These are phyloP conservation scores for Falco rusticolus DNA, from an alignment of 2,797 vertebrate genomes.

Conservation along the genomic window DNA sequence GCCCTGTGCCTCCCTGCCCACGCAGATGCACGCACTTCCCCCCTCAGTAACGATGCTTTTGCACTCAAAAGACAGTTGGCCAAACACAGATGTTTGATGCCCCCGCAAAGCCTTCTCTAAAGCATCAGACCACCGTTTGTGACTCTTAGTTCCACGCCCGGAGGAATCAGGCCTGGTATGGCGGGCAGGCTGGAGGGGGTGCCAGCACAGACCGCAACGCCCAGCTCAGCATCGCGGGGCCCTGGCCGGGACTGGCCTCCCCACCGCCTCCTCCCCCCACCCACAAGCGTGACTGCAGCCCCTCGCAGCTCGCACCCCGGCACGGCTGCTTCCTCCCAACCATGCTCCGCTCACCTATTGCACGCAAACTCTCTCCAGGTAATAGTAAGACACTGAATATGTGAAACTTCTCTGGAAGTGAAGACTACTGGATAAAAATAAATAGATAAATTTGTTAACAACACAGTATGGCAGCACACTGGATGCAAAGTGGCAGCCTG, in stretches of 20 bases:
- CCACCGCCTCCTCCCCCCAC: fast-evolving
- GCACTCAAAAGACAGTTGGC: neutral
- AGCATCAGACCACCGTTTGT: neutral
- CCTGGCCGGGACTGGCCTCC: neutral
- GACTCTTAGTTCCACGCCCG: neutral
- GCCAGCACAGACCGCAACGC: neutral
- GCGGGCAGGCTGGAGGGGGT: neutral
- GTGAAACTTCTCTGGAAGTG: neutral
- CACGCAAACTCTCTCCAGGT: fast-evolving
- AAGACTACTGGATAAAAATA: neutral
- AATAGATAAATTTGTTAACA: neutral
- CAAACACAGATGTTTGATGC: neutral
- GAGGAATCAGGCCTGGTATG: neutral
- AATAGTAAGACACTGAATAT: neutral
- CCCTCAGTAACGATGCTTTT: fast-evolving
- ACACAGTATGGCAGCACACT: neutral
- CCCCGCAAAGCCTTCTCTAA: neutral
- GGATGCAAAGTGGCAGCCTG: neutral
- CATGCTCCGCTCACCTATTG: fast-evolving
- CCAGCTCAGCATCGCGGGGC: neutral
- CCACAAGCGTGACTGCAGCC: fast-evolving
- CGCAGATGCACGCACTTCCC: fast-evolving
- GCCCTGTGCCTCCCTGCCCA: neutral
- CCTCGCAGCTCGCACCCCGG: neutral
- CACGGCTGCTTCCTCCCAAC: neutral